Conservation (phyloP, 2,888 invertebrate genomes). For the Diabrotica balteata region DNA sequence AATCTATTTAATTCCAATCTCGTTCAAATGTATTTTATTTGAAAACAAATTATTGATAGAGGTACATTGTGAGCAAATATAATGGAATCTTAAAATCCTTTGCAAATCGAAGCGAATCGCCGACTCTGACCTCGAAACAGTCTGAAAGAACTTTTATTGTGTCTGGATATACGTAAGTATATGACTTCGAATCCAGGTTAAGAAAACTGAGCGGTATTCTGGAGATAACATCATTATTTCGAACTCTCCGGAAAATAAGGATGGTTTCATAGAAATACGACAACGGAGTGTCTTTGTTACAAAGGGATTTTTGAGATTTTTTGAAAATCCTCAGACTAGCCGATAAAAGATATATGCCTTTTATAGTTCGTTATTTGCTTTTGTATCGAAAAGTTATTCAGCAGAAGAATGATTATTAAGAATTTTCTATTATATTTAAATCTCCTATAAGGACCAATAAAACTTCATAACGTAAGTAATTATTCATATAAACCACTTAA, state of each 20-base stretch:
- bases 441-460: no score
- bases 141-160: slow-evolving; percentile 20
- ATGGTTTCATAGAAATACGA: slow-evolving; percentile 6
- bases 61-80: no score
- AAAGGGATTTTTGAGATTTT: neutral
- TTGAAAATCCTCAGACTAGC: neutral
- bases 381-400: neutral
- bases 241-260: slow-evolving; percentile 5
- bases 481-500: no score
- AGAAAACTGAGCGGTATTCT: slow-evolving; percentile 21
- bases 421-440: no score
- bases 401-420: no score
- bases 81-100: no score
- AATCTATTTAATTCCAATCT: no score
- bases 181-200: slow-evolving; percentile 10
- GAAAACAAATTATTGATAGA: no score
- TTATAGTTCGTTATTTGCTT: neutral
- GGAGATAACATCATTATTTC: slow-evolving; percentile 13
- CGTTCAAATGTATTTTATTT: no score
- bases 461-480: no score
- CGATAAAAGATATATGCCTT: neutral
- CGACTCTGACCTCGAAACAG: slow-evolving; percentile 1
- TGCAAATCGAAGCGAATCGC: no score
- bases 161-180: slow-evolving; percentile 18
- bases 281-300: neutral